Percentiles rank a stretch among this genome's conserved stretches.
Conservation (phyloP, 2,797 vertebrate genomes). For the Allobates femoralis region DNA sequence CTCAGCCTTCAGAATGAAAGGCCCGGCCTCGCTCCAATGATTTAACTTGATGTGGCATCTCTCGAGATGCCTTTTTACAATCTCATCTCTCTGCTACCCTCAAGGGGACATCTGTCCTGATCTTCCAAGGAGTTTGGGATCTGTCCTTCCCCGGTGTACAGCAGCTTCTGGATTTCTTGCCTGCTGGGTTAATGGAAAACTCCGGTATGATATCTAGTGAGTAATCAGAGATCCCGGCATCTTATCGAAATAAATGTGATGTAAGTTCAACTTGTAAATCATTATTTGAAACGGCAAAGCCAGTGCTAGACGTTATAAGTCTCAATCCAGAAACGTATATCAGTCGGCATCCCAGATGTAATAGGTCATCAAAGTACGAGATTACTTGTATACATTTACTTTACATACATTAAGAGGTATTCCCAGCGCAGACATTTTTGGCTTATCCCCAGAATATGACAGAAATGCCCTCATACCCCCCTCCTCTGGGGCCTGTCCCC, state of each 20-base stretch:
- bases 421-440: too few species aligned
- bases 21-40: slow-evolving; percentile 58
- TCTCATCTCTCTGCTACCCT: slow-evolving; percentile 61
- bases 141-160: slow-evolving; percentile 40
- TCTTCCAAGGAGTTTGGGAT: slow-evolving; percentile 60
- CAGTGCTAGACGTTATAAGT: not conserved
- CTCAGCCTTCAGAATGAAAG: slow-evolving; percentile 64
- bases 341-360: not conserved
- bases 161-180: slow-evolving; percentile 47
- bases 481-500: too few species aligned
- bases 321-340: not conserved
- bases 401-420: too few species aligned
- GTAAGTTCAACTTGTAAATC: not conserved
- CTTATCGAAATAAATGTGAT: not conserved
- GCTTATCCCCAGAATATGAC: too few species aligned
- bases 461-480: too few species aligned
- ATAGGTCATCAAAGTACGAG: not conserved
- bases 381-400: too few species aligned
- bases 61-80: slow-evolving; percentile 62
- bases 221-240: not conserved
- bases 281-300: not conserved
- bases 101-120: slow-evolving; percentile 61
- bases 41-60: slow-evolving; percentile 65
- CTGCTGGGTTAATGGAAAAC: slow-evolving; percentile 57
- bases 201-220: slow-evolving; percentile 23